Base-by-base conservation (phyloP, 2,888 invertebrate genomes). In the Archaeoteleia sp. region DNA sequence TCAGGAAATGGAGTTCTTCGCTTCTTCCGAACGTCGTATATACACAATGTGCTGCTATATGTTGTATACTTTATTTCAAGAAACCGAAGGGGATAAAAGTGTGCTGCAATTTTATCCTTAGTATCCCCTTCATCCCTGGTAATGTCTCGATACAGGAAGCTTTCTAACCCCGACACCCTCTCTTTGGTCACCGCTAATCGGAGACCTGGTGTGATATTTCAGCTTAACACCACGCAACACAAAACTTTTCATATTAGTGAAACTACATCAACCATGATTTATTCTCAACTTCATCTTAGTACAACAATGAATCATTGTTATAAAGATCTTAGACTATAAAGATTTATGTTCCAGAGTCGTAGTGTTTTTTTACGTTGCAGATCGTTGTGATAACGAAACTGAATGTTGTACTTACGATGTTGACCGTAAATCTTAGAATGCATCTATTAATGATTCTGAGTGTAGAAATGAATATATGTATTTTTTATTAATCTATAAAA, bases 1-100 rank as follows among this genome's bases (percentile, higher is more conserved):
- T 25, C 35, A 48, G 54, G 42, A 62, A 48, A 63, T 63, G 54
- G 63, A 55, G 49, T 55, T 62, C 48, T 54, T 43, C 39, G 32
- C 57, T 51, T 34, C 30, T 46, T 25, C 15, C 25, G 30, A 15
- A 40, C 10, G 48, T 27, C 15, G 7, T 25, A 32, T 42, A 25
- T 5, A n/a, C 12, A 29, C 10, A 23, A 1, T 4, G 27, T 14
- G 37, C 37, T 39, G 39, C 14, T 40, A 20, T 25, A 54, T 13
- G 34, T 34, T 42, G 43, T 43, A 37, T 58, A 58, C 53, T 58
- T 54, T 58, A 58, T 48, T 46, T 49, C 43, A 13, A 32, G 53
- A 37, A 60, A 66, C 58, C 53, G 58, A 58, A 58, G 42, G 17
- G 53, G 43, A 53, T 48, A 58, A 53, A 57, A 57, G 57, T 54